phyloP scores from a whole-genome alignment of 2,888 invertebrate genomes.

The Nomada lathburiana region DNA sequence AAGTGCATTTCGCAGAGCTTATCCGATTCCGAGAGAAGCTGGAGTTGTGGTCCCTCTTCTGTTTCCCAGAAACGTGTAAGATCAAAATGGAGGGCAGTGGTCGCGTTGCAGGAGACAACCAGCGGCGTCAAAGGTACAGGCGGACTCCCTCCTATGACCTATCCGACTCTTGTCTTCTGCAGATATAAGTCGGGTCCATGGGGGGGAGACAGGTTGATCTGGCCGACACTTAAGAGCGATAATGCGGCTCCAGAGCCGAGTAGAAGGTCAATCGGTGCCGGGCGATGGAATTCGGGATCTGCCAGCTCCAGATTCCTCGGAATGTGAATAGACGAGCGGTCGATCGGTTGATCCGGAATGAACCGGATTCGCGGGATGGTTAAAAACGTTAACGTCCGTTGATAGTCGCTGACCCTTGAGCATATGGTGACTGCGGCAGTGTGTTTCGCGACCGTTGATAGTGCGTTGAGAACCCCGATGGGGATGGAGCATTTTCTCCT shows the following conservation, averaged over 20 bases:
- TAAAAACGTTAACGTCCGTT: constrained; percentile 36
- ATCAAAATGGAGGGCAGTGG: background rate
- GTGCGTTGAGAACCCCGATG: constrained; percentile 43
- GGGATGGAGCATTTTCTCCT: background rate
- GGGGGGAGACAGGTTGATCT: constrained; percentile 25
- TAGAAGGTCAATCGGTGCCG: constrained; percentile 51
- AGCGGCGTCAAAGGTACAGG: background rate
- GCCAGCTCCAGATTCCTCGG: constrained; percentile 54
- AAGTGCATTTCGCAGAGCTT: background rate
- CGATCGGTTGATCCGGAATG: constrained; percentile 44
- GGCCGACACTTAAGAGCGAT: constrained; percentile 48
- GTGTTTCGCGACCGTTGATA: constrained; percentile 21
- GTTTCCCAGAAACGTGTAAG: background rate
- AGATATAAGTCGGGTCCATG: constrained; percentile 36
- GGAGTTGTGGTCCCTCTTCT: background rate
- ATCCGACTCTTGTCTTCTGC: constrained; percentile 59
- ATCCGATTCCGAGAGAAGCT: background rate
- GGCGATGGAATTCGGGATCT: constrained; percentile 63
- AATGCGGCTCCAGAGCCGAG: constrained; percentile 56
- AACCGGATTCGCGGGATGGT: constrained; percentile 30
- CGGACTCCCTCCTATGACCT: constrained; percentile 44
- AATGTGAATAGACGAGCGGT: constrained; percentile 33
- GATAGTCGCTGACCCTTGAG: constrained; percentile 28
- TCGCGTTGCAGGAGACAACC: background rate
- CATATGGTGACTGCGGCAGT: constrained; percentile 16